These are phyloP conservation scores for Dicrurus megarhynchus DNA, from an alignment of 2,113 vertebrate genomes.

Conservation along the genomic window DNA sequence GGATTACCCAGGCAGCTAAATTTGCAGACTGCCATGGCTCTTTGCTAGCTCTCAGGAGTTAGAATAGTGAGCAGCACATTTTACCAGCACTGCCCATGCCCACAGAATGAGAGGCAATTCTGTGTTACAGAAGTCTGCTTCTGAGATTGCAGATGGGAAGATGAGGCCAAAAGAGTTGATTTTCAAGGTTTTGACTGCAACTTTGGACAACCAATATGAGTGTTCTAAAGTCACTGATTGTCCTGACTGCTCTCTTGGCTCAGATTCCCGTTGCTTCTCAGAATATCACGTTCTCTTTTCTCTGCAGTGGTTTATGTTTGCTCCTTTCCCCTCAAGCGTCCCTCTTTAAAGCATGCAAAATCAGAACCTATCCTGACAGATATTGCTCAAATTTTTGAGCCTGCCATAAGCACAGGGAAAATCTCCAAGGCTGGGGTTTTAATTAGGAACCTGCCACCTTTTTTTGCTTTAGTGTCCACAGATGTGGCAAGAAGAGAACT, in stretches of 20 bases:
- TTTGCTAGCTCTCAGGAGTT: neutral
- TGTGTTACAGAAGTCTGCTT: neutral
- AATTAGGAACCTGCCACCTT: neutral
- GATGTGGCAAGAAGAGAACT: neutral
- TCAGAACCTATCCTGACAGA: neutral
- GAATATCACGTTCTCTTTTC: neutral
- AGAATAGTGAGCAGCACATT: neutral
- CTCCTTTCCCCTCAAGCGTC: neutral
- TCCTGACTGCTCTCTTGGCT: neutral
- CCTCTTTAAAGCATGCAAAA: neutral
- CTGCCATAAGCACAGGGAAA: neutral
- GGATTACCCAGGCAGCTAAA: neutral
- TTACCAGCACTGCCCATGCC: neutral
- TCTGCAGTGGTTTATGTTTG: neutral
- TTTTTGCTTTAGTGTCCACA: neutral
- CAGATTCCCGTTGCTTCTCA: neutral
- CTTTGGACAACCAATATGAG: neutral
- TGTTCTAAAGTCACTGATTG: neutral
- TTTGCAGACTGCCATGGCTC: neutral
- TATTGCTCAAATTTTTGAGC: neutral
- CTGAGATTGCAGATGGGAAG: neutral
- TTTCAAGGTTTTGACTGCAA: neutral
- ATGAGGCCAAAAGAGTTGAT: neutral
- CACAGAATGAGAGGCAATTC: neutral
- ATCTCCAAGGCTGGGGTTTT: neutral